These are phyloP conservation scores for Micronycteris hirsuta DNA, from an alignment of 2,113 vertebrate genomes.

Conservation along the genomic window DNA sequence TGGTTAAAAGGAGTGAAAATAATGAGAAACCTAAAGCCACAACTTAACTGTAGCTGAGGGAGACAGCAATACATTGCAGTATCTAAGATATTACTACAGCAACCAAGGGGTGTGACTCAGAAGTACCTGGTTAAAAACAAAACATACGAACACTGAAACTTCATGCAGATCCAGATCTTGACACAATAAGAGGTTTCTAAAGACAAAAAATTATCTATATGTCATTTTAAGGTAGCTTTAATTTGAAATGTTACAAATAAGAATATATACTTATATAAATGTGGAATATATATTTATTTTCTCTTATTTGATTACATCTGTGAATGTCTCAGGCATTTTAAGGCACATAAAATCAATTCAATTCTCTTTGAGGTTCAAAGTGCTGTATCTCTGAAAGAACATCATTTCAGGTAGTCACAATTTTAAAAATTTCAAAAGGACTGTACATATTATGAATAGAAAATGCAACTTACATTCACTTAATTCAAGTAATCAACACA, in stretches of 20 bases:
- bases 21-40: slow-evolving; percentile 14
- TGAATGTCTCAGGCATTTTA: background rate
- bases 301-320: background rate
- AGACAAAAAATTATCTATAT: background rate
- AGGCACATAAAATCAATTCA: background rate
- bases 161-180: background rate
- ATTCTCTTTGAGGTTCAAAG: background rate
- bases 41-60: slow-evolving; percentile 47
- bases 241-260: background rate
- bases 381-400: background rate
- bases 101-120: background rate
- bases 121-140: background rate
- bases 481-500: background rate
- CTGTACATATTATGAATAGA: background rate
- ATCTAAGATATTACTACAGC: slow-evolving; percentile 27
- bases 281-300: background rate
- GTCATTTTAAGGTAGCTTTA: background rate
- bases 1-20: background rate
- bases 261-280: background rate
- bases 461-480: background rate
- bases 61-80: slow-evolving; percentile 6
- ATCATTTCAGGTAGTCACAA: background rate
- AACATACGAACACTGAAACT: background rate
- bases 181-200: background rate
- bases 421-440: background rate